Evolutionary conservation across 2,888 invertebrate genomes (phyloP).

Genomic region (Malacosoma neustria): DNA sequence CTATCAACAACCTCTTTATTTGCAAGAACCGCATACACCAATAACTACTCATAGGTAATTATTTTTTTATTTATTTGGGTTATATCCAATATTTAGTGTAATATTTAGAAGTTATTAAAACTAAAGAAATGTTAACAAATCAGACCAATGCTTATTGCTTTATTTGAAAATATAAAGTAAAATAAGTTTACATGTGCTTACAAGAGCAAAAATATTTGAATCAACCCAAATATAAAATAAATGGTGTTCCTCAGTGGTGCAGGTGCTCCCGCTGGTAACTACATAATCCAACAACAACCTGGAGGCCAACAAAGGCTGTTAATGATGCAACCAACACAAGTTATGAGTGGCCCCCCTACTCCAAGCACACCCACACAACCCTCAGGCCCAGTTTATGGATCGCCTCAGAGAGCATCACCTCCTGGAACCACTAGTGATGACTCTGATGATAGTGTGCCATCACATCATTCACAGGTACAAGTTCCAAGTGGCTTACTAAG

Average conservation of each 20-base stretch:
- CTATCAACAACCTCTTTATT: constrained; percentile 83
- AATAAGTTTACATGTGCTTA: no score
- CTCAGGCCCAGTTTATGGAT: constrained; percentile 58
- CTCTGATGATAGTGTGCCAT: constrained; percentile 85
- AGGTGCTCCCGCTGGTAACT: constrained; percentile 75
- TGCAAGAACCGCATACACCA: constrained; percentile 73
- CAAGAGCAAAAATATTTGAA: no score
- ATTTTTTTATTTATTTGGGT: constrained; percentile 6
- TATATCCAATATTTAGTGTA: no score
- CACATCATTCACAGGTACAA: constrained; percentile 74
- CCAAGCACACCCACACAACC: constrained; percentile 57
- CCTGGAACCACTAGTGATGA: constrained; percentile 89
- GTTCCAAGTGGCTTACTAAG: no score
- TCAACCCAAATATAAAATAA: neutral
- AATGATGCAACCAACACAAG: constrained; percentile 70
- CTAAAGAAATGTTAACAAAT: constrained; percentile 6
- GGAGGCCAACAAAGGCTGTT: constrained; percentile 70
- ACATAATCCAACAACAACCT: constrained; percentile 76
- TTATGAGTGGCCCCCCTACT: constrained; percentile 62
- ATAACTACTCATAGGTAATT: constrained; percentile 61
- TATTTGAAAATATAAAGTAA: constrained; percentile 1
- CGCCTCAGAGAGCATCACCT: constrained; percentile 78
- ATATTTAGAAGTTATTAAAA: constrained; percentile 3
- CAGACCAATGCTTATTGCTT: neutral
- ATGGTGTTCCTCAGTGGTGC: constrained; percentile 39